phyloP scores from a whole-genome alignment of 2,797 vertebrate species.

The Discoglossus pictus region DNA sequence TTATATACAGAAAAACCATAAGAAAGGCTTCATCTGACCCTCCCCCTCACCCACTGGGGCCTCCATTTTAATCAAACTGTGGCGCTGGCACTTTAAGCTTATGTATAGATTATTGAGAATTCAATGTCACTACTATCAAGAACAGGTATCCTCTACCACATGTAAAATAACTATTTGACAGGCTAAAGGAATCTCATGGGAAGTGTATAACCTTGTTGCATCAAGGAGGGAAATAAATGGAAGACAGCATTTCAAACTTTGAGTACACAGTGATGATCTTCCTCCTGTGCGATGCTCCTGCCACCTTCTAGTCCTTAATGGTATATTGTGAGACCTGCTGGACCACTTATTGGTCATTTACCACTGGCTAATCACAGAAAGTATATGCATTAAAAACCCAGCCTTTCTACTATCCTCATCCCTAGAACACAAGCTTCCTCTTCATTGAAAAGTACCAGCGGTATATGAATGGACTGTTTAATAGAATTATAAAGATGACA shows the following conservation, averaged over 20 bases:
- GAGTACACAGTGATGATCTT: too few species aligned
- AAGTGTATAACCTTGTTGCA: neutral
- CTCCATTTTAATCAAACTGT: neutral
- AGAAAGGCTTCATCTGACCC: neutral
- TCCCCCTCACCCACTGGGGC: neutral
- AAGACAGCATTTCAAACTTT: neutral
- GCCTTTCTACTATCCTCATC: too few species aligned
- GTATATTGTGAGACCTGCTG: too few species aligned
- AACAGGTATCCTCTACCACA: neutral
- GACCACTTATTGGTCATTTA: too few species aligned
- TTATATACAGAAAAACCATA: neutral
- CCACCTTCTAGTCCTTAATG: too few species aligned
- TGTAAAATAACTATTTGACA: neutral
- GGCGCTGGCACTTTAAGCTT: neutral
- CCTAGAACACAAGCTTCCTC: too few species aligned
- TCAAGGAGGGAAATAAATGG: neutral
- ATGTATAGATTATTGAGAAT: neutral
- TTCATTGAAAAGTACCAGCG: too few species aligned
- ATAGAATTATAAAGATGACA: too few species aligned
- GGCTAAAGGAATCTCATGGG: neutral
- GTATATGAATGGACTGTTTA: too few species aligned
- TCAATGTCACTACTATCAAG: neutral
- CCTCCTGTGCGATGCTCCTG: too few species aligned
- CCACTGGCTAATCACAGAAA: too few species aligned
- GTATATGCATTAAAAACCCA: too few species aligned